Conservation (phyloP, 2,797 vertebrate species). For the Mus spretus region DNA sequence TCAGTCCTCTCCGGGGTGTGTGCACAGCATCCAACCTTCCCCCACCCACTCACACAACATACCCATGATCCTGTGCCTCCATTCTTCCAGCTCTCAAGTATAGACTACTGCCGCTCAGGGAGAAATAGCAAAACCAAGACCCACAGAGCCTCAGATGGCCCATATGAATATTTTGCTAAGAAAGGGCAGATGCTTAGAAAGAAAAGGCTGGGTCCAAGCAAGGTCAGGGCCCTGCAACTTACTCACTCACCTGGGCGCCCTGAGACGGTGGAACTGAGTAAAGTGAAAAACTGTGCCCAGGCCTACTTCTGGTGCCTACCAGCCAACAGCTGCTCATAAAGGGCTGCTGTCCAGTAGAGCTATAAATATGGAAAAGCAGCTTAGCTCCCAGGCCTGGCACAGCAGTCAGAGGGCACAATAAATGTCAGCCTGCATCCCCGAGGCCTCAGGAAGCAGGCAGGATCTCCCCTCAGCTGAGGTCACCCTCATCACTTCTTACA, state of each 20-base stretch:
- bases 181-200: neutral
- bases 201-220: neutral
- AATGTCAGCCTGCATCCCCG: neutral
- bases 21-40: neutral
- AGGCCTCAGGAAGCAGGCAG: neutral
- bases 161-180: neutral
- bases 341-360: neutral
- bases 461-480: neutral
- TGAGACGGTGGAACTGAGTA: neutral
- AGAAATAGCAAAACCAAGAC: neutral
- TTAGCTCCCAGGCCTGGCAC: neutral
- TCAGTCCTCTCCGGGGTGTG: neutral
- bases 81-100: accelerated
- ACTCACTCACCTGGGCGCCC: neutral
- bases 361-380: neutral
- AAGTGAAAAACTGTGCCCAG: neutral
- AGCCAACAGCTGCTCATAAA: neutral
- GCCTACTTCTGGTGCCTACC: neutral
- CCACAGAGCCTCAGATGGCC: neutral
- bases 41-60: neutral
- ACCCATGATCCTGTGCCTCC: neutral
- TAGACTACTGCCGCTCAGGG: accelerated
- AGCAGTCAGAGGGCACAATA: neutral
- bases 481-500: neutral
- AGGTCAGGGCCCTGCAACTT: neutral